Conservation (phyloP, 2,888 invertebrate species). For the Phalera bucephala region DNA sequence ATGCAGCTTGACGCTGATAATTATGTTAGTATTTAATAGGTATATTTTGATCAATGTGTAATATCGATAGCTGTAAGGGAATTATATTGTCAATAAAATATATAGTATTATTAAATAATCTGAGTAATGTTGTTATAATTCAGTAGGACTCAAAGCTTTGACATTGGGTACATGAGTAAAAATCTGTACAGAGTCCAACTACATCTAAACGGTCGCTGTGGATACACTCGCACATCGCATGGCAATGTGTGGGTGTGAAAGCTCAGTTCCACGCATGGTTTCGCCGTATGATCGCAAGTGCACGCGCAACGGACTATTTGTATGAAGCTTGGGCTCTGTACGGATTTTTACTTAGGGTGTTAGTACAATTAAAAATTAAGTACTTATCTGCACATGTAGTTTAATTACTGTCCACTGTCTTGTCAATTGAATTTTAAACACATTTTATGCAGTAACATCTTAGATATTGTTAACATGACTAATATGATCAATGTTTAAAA, state of each 20-base stretch:
- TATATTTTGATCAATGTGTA: slow-evolving; percentile 61
- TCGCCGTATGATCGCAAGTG: too few relatives aligned
- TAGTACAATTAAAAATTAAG: slow-evolving; percentile 55
- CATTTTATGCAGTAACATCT: slow-evolving; percentile 10
- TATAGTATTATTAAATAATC: slow-evolving; percentile 54
- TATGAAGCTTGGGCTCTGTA: too few relatives aligned
- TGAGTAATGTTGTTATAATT: slow-evolving; percentile 50
- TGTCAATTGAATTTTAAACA: slow-evolving; percentile 52
- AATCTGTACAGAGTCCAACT: too few relatives aligned
- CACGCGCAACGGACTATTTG: too few relatives aligned
- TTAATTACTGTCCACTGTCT: too few relatives aligned
- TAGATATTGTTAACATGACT: slow-evolving; percentile 21
- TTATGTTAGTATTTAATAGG: slow-evolving; percentile 57
- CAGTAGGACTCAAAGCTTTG: slow-evolving; percentile 52
- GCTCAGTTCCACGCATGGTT: too few relatives aligned
- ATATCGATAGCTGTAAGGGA: slow-evolving; percentile 59
- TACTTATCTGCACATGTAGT: slow-evolving; percentile 45
- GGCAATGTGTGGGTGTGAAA: too few relatives aligned
- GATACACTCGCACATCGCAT: too few relatives aligned
- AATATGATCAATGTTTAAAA: slow-evolving; percentile 7
- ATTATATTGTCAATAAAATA: slow-evolving; percentile 53
- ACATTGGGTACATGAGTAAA: too few relatives aligned
- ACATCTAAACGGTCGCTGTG: too few relatives aligned
- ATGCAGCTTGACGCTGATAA: slow-evolving; percentile 72
- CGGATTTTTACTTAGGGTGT: slow-evolving; percentile 35